Percentiles rank a stretch among this genome's conserved stretches.
These are phyloP conservation scores for Falco cherrug DNA, from an alignment of 2,797 vertebrate genomes.

Conservation along the genomic window DNA sequence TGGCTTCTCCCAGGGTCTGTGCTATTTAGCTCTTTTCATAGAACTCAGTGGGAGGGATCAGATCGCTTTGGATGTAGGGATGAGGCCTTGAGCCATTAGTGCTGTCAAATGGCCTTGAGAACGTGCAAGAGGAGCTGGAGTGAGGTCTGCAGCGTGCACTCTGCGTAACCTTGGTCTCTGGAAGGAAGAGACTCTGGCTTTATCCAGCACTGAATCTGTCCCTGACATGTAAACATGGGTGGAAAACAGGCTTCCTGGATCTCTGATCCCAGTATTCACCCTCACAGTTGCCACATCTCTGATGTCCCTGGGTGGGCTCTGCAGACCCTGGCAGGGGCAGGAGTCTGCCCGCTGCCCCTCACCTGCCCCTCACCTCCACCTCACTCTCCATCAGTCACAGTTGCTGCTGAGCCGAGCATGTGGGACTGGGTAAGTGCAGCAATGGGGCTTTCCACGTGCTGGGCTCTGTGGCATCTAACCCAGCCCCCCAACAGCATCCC, in stretches of 20 bases:
- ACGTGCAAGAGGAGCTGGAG: background rate
- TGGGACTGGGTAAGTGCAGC: fast-evolving
- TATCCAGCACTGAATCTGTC: background rate
- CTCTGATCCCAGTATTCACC: background rate
- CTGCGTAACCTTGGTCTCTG: fast-evolving
- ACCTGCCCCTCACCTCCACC: background rate
- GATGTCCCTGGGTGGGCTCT: background rate
- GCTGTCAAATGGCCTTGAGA: background rate
- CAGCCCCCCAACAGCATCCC: background rate
- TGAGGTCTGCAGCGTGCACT: background rate
- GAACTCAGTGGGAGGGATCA: background rate
- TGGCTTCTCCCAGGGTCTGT: background rate
- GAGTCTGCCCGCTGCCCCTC: background rate
- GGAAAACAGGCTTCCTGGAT: background rate
- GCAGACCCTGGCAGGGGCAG: background rate
- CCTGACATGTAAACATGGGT: fast-evolving
- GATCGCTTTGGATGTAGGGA: fast-evolving
- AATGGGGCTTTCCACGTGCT: fast-evolving
- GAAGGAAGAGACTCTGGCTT: background rate
- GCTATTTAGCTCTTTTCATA: background rate
- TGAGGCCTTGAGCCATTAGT: fast-evolving
- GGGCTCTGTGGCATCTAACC: background rate
- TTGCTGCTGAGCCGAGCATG: background rate
- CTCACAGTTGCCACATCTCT: fast-evolving
- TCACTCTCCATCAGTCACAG: background rate